Conservation (phyloP, 2,888 invertebrate genomes). For the Drosophila eohydei region DNA sequence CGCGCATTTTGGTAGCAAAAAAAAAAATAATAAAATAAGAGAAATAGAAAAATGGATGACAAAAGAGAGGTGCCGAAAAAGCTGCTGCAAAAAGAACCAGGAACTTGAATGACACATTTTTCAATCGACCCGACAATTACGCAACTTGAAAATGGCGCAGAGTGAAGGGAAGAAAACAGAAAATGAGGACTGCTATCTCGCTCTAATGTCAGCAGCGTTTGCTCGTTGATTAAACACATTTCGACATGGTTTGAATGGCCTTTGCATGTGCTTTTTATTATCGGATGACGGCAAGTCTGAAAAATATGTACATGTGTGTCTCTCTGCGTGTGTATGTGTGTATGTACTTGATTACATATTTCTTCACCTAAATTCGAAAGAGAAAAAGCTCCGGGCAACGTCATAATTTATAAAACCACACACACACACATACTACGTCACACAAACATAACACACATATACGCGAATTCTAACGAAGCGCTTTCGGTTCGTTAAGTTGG, state of each 20-base stretch:
- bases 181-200: constrained; percentile 39
- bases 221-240: constrained; percentile 46
- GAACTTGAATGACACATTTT: constrained; percentile 81
- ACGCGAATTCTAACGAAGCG: constrained; percentile 70
- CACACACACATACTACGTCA: constrained; percentile 17
- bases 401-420: constrained; percentile 75
- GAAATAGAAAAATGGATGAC: constrained; percentile 6
- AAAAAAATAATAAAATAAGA: constrained; percentile 1
- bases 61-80: constrained; percentile 19
- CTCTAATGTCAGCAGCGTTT: constrained; percentile 21
- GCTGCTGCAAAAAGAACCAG: constrained; percentile 45
- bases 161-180: constrained; percentile 30
- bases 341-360: constrained; percentile 49
- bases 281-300: constrained; percentile 68
- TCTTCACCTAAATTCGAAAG: constrained; percentile 61
- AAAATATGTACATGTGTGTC: constrained; percentile 45
- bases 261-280: constrained; percentile 74
- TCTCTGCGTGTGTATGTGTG: constrained; percentile 20
- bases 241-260: constrained; percentile 64
- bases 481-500: constrained; percentile 59
- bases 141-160: constrained; percentile 76
- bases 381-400: constrained; percentile 68
- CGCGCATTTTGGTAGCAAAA: constrained; percentile 20
- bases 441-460: constrained; percentile 22
- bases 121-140: constrained; percentile 71